Evolutionary conservation across 2,888 invertebrate species (phyloP).

Genomic region (Cryptophagus acutangulus): DNA sequence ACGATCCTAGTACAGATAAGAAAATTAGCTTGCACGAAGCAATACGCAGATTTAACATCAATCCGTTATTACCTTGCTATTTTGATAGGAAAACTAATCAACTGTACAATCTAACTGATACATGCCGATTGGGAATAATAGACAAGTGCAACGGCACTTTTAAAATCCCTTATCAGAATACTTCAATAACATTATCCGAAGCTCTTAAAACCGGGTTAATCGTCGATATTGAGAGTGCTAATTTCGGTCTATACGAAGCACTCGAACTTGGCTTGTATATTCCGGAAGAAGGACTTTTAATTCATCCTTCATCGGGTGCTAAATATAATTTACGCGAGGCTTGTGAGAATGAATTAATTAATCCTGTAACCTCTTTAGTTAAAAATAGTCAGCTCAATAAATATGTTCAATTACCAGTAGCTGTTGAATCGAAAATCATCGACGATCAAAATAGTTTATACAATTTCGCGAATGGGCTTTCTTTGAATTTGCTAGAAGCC

Average conservation of each 20-base stretch:
- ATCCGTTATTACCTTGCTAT: conserved; percentile 75
- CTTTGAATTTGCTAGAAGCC: conserved; percentile 69
- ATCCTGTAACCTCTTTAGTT: conserved; percentile 68
- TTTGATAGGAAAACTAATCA: conserved; percentile 72
- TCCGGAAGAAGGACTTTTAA: conserved; percentile 58
- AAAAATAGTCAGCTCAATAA: conserved; percentile 66
- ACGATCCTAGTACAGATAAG: conserved; percentile 73
- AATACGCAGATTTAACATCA: conserved; percentile 73
- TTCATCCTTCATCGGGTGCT: conserved; percentile 73
- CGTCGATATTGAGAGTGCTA: conserved; percentile 80
- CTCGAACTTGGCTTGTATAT: conserved; percentile 76
- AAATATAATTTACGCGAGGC: conserved; percentile 69
- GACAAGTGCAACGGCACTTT: conserved; percentile 76
- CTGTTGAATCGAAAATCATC: conserved; percentile 62
- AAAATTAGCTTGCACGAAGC: conserved; percentile 80
- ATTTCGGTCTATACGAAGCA: conserved; percentile 75
- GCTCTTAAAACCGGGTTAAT: conserved; percentile 75
- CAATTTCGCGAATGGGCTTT: conserved; percentile 58
- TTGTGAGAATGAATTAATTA: conserved; percentile 69
- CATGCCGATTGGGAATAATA: conserved; percentile 74
- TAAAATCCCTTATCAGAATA: conserved; percentile 65
- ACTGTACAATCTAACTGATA: conserved; percentile 69
- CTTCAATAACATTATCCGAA: conserved; percentile 61
- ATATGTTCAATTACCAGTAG: conserved; percentile 68
- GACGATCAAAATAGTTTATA: conserved; percentile 63